phyloP scores from a whole-genome alignment of 2,888 invertebrate species.

The Noctua janthe region DNA sequence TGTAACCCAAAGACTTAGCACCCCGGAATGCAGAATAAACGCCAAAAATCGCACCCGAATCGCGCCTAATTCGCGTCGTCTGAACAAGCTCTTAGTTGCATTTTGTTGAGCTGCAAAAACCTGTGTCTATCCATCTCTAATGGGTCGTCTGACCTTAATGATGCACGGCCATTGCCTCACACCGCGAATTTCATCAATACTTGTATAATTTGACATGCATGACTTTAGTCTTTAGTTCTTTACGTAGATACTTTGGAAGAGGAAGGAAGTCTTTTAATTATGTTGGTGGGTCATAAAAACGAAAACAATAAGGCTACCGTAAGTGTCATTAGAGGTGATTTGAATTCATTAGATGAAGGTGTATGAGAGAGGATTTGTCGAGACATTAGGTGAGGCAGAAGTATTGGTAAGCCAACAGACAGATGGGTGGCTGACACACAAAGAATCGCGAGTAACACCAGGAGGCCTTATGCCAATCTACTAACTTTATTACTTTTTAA shows the following conservation, averaged over 20 bases:
- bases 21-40: background rate
- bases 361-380: background rate
- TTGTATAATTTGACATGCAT: constrained; percentile 22
- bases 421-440: background rate
- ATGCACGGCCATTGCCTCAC: constrained; percentile 50
- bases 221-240: constrained; percentile 12
- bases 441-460: background rate
- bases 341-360: background rate
- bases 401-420: background rate
- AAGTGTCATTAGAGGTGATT: constrained; percentile 11
- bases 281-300: constrained; percentile 1
- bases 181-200: constrained; percentile 22
- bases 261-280: constrained; percentile 37
- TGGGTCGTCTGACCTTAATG: constrained; percentile 58
- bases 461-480: background rate
- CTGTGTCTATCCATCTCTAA: constrained; percentile 25
- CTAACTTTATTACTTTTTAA: no score
- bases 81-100: constrained; percentile 38
- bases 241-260: background rate
- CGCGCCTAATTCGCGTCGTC: constrained; percentile 7
- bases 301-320: background rate
- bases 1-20: no score
- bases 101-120: constrained; percentile 45
- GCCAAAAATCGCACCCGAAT: background rate
- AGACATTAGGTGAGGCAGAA: no score